Evolutionary conservation across 2,888 invertebrate genomes (phyloP), one percentile per base, ranked within the genome.

Genomic region (Julus scanicus): DNA sequence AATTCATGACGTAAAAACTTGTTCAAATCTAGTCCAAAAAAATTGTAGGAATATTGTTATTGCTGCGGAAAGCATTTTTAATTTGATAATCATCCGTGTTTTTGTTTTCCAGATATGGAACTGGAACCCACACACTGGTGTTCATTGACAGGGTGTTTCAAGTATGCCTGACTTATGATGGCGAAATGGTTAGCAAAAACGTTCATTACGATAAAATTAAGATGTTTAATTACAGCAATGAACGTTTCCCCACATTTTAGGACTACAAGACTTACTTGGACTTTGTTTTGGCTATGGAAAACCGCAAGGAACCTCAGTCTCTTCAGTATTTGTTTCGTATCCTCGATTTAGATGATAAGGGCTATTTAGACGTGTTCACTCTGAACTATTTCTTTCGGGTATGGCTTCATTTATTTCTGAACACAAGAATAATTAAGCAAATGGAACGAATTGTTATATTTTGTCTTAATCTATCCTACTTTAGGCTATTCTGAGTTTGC

Each of bases 251-350:
- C 20, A 29, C 39, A 11, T 83, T 83, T 87, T 86, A 83, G 83
- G 99, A 99, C 93, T 99, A 98, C 93, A 98, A 98, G 93, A 97
- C 98, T 0, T 99, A 98, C 92, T 93, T 99, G 40, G 98, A 99
- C 92, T 95, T 99, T 92, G 97, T 98, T 0, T 93, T 99, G 53
- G 98, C 98, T 0, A 93, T 98, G 90, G 98, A 98, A 92, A 98
- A 98, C 93, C 94, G 97, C 37, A 94, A 95, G 89, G 98, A 98
- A 92, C 97, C 98, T 0, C 97, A 98, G 90, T 96, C 98, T 0
- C 93, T 98, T 40, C 96, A 97, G 53, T 99, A 97, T 92, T 93
- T 99, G 87, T 99, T 99, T 93, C 93, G 96, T 53, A 96, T 99
- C 89, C 93, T 99, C 13, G 99, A 99, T 92, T 95, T 98, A 88